These are phyloP conservation scores for Mus spicilegus DNA, from an alignment of 2,113 vertebrate genomes.

Conservation along the genomic window DNA sequence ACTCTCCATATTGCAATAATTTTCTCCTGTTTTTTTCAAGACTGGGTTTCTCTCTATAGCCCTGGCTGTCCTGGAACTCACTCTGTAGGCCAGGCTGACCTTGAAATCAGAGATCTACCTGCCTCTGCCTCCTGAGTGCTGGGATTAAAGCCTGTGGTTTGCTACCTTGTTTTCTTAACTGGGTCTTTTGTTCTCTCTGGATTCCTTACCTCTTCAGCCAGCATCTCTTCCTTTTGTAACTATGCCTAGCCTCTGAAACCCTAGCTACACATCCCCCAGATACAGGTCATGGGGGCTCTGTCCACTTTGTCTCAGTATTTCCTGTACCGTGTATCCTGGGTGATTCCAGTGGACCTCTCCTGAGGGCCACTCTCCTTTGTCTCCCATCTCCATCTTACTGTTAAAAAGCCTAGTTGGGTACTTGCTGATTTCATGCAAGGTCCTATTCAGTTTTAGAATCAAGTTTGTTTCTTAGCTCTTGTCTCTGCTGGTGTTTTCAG, in stretches of 20 bases:
- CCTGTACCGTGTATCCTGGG: neutral
- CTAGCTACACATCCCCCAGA: accelerated
- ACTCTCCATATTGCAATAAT: accelerated
- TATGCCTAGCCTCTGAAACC: neutral
- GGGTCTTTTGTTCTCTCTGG: neutral
- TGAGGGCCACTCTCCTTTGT: neutral
- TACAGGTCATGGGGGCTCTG: neutral
- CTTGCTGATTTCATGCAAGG: accelerated
- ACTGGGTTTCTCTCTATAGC: too few relatives aligned
- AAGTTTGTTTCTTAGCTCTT: neutral
- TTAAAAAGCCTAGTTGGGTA: neutral
- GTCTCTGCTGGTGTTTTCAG: neutral
- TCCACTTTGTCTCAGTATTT: neutral
- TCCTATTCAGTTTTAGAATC: neutral
- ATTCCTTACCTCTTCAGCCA: neutral
- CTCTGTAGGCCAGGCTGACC: too few relatives aligned
- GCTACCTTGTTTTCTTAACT: neutral
- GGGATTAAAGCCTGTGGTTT: too few relatives aligned
- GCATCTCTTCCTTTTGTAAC: neutral
- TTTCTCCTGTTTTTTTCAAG: neutral
- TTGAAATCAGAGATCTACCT: too few relatives aligned
- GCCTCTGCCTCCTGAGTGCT: too few relatives aligned
- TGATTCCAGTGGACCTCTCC: neutral
- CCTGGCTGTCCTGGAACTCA: too few relatives aligned
- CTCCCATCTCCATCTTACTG: neutral